phyloP scores from a whole-genome alignment of 2,113 vertebrate species.

The Polyodon spathula region DNA sequence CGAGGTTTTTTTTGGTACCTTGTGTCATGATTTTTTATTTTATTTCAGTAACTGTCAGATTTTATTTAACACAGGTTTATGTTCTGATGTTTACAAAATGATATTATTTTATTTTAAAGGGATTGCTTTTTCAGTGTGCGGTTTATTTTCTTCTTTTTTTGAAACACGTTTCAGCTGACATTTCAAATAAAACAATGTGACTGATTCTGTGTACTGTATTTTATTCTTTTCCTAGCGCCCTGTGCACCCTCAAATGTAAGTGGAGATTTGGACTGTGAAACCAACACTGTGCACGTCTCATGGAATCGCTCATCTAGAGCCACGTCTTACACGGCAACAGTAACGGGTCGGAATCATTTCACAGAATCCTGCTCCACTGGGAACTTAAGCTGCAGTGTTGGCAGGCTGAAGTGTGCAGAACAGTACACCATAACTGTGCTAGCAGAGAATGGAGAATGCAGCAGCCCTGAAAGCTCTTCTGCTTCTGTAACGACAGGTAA shows the following conservation, averaged over 20 bases:
- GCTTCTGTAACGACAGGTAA: constrained; percentile 42
- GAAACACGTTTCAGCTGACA: too few species aligned
- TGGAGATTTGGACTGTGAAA: constrained; percentile 34
- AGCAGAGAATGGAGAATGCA: constrained; percentile 36
- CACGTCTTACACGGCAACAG: constrained; percentile 30
- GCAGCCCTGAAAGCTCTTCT: constrained; percentile 31
- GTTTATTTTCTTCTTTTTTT: too few species aligned
- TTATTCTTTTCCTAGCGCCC: constrained; percentile 36
- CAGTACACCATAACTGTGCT: constrained; percentile 37
- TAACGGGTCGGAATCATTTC: constrained; percentile 23
- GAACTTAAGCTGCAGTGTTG: constrained; percentile 33
- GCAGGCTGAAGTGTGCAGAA: constrained; percentile 43
- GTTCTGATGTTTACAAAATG: too few species aligned
- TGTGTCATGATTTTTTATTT: too few species aligned
- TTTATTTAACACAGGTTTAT: too few species aligned
- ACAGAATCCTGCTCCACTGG: constrained; percentile 23
- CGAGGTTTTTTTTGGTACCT: too few species aligned
- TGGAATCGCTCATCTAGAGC: constrained; percentile 42
- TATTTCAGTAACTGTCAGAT: too few species aligned
- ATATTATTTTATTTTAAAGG: too few species aligned
- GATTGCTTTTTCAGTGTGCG: too few species aligned
- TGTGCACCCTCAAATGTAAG: constrained; percentile 39
- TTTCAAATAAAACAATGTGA: too few species aligned
- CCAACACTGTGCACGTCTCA: constrained; percentile 37
- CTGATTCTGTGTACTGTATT: too few species aligned